Conservation (phyloP, 1,140 invertebrate genomes). For the Trichogramma pretiosum region DNA sequence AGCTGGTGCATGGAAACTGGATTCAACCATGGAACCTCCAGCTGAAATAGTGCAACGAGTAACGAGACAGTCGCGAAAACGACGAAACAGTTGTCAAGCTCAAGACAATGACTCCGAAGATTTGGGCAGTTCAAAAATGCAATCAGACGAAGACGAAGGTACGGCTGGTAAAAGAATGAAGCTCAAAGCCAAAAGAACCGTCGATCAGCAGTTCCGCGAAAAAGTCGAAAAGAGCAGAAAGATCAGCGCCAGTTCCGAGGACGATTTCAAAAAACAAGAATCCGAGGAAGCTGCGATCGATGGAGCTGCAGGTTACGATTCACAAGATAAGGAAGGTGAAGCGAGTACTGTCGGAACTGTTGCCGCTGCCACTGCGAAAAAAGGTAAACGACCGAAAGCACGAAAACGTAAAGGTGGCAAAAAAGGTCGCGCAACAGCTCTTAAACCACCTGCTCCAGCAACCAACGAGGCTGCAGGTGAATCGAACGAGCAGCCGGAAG, state of each 20-base stretch:
- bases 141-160: slow-evolving; percentile 30
- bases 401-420: slow-evolving; percentile 28
- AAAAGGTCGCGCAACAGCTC: neutral
- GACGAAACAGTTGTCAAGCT: slow-evolving; percentile 27
- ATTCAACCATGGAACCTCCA: slow-evolving; percentile 25
- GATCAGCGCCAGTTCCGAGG: slow-evolving; percentile 34
- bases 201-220: slow-evolving; percentile 47
- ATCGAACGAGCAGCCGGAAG: neutral
- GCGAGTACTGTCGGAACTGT: slow-evolving; percentile 16
- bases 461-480: slow-evolving; percentile 4
- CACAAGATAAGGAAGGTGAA: slow-evolving; percentile 23
- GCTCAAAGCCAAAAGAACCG: slow-evolving; percentile 42
- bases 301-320: slow-evolving; percentile 19
- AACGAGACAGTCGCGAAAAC: slow-evolving; percentile 29
- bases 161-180: slow-evolving; percentile 47
- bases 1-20: slow-evolving; percentile 35
- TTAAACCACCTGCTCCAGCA: neutral
- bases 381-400: slow-evolving; percentile 33
- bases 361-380: slow-evolving; percentile 24
- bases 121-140: slow-evolving; percentile 7
- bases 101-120: slow-evolving; percentile 37
- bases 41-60: slow-evolving; percentile 20
- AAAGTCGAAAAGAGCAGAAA: slow-evolving; percentile 49
- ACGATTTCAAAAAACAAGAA: slow-evolving; percentile 24
- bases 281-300: slow-evolving; percentile 20